Conservation (phyloP, 2,888 invertebrate genomes). For the Amphipyra tragopoginis region DNA sequence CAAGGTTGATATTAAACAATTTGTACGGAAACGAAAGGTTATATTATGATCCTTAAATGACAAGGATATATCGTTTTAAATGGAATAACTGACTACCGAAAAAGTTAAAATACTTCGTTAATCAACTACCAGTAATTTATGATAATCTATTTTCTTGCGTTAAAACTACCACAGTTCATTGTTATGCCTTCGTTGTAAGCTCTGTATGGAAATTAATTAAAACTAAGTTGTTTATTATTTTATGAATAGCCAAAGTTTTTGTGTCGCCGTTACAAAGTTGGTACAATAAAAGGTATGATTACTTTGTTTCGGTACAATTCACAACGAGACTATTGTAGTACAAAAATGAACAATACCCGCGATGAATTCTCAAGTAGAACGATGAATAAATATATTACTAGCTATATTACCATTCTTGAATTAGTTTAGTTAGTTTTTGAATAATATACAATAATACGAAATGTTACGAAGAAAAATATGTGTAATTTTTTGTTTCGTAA, state of each 20-base stretch:
- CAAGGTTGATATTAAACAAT: too few relatives aligned
- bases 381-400: background rate
- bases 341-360: conserved; percentile 5
- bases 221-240: conserved; percentile 6
- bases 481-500: background rate
- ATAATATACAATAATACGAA: background rate
- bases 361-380: conserved; percentile 1
- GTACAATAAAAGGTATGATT: background rate
- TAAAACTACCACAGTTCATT: background rate
- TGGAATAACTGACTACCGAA: too few relatives aligned
- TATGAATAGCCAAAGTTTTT: conserved; percentile 6
- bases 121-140: background rate
- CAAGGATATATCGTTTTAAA: too few relatives aligned
- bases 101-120: too few relatives aligned
- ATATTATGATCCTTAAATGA: too few relatives aligned
- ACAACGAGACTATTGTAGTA: conserved; percentile 7
- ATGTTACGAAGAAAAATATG: background rate
- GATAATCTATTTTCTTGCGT: background rate
- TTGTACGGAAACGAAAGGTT: too few relatives aligned
- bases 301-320: conserved; percentile 15
- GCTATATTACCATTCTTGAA: background rate
- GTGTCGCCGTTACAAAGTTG: conserved; percentile 14
- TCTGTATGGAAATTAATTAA: background rate
- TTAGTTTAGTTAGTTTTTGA: background rate
- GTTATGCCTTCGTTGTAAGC: background rate